Conservation (phyloP, 2,888 invertebrate genomes). For the Halictus quadricinctus region DNA sequence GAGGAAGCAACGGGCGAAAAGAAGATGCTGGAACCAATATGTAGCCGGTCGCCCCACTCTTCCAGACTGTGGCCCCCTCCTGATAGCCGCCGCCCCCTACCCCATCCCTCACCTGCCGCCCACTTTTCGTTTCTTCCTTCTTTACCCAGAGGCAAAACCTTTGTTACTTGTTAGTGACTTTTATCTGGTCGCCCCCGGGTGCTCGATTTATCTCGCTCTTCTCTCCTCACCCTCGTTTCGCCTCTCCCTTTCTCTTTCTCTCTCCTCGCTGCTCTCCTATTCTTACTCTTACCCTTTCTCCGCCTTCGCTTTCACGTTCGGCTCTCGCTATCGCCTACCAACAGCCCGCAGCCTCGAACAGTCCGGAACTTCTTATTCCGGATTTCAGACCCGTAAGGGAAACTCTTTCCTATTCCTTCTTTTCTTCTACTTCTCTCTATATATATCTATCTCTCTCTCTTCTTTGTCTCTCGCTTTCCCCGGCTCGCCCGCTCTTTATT, state of each 20-base stretch:
- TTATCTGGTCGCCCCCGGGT: conserved; percentile 75
- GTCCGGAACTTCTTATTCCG: conserved; percentile 73
- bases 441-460: conserved; percentile 6
- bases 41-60: conserved; percentile 65
- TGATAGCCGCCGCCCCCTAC: neutral
- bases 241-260: neutral
- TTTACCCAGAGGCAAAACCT: conserved; percentile 68
- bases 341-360: conserved; percentile 75
- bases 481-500: neutral
- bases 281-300: conserved; percentile 23
- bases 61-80: conserved; percentile 51
- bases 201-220: conserved; percentile 75
- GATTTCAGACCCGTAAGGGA: conserved; percentile 68
- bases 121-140: conserved; percentile 52
- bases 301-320: conserved; percentile 43
- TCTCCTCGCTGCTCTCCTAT: neutral
- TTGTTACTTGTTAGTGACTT: conserved; percentile 80
- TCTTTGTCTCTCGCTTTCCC: conserved; percentile 1
- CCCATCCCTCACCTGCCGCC: conserved; percentile 46
- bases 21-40: conserved; percentile 75
- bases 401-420: conserved; percentile 52
- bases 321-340: conserved; percentile 74
- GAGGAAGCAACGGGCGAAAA: conserved; percentile 68
- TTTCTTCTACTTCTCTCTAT: conserved; percentile 8
- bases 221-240: conserved; percentile 32